Evolutionary conservation across 1,140 invertebrate species (phyloP).

Genomic region (Globodera rostochiensis): DNA sequence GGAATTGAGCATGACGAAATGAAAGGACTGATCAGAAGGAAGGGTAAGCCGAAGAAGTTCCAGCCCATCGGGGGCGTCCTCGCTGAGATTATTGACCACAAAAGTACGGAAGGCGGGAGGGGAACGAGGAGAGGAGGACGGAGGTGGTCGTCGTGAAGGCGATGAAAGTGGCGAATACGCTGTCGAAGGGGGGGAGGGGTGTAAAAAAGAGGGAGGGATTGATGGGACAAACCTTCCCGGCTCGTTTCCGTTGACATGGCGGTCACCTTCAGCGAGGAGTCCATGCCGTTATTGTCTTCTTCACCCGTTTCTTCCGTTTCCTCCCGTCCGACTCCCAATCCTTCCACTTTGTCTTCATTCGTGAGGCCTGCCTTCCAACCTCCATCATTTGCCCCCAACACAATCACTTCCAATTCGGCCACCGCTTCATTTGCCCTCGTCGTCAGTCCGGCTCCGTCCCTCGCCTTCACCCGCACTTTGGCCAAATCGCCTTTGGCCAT

Average conservation of each 20-base stretch:
- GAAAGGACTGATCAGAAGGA: constrained; percentile 1
- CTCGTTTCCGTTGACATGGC: too few species aligned
- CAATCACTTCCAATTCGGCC: constrained; percentile 8
- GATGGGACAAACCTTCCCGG: too few species aligned
- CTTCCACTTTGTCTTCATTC: too few species aligned
- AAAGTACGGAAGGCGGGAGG: neutral
- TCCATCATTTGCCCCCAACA: neutral
- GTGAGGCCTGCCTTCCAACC: neutral
- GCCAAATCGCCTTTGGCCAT: constrained; percentile 9
- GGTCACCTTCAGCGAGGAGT: neutral
- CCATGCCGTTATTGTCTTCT: neutral
- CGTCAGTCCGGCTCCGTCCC: constrained; percentile 26
- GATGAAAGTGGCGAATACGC: neutral
- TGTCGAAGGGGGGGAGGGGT: neutral
- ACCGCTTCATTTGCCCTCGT: constrained; percentile 13
- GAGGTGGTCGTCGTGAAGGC: neutral
- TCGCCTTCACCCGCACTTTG: constrained; percentile 10
- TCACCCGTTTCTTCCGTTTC: neutral
- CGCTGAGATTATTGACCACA: constrained; percentile 8
- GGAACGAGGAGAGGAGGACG: neutral
- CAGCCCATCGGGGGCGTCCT: constrained; percentile 16
- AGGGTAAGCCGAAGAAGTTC: constrained; percentile 16
- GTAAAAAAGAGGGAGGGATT: too few species aligned
- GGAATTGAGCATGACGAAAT: constrained; percentile 4
- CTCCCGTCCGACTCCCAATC: too few species aligned